Conservation (phyloP, 2,113 vertebrate genomes). For the Cervus canadensis region DNA sequence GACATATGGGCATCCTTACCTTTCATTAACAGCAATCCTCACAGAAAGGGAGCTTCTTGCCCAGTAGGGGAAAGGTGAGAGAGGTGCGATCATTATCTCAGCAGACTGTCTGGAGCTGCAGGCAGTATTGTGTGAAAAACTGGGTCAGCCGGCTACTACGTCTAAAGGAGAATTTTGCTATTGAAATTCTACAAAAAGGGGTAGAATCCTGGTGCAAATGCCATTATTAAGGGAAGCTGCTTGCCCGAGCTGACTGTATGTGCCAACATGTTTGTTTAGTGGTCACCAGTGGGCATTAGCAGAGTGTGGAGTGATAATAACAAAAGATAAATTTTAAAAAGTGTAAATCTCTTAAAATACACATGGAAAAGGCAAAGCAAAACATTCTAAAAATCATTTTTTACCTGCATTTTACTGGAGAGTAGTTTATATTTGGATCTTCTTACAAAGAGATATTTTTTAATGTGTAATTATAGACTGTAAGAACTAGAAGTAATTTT, state of each 20-base stretch:
- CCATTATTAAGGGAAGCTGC: neutral
- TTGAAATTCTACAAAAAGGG: neutral
- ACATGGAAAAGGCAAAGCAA: neutral
- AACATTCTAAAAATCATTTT: neutral
- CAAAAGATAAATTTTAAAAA: neutral
- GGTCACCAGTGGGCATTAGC: neutral
- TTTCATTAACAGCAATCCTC: slow-evolving; percentile 10
- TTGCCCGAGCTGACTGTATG: neutral
- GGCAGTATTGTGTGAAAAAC: neutral
- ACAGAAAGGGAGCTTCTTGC: neutral
- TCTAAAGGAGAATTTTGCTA: neutral
- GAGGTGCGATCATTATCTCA: slow-evolving; percentile 11
- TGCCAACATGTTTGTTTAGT: neutral
- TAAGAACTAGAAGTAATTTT: neutral
- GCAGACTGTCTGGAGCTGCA: neutral
- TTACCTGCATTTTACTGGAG: neutral
- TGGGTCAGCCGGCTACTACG: neutral
- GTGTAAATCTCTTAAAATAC: neutral
- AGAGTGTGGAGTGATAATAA: neutral
- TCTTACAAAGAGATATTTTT: neutral
- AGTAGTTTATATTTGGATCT: neutral
- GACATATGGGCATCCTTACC: neutral
- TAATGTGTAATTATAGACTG: neutral
- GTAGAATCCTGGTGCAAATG: neutral
- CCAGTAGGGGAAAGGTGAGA: neutral